Percentiles rank a stretch among this genome's conserved stretches.
Evolutionary conservation across 2,797 vertebrate species (phyloP).

Genomic region (Poeciliopsis infans): DNA sequence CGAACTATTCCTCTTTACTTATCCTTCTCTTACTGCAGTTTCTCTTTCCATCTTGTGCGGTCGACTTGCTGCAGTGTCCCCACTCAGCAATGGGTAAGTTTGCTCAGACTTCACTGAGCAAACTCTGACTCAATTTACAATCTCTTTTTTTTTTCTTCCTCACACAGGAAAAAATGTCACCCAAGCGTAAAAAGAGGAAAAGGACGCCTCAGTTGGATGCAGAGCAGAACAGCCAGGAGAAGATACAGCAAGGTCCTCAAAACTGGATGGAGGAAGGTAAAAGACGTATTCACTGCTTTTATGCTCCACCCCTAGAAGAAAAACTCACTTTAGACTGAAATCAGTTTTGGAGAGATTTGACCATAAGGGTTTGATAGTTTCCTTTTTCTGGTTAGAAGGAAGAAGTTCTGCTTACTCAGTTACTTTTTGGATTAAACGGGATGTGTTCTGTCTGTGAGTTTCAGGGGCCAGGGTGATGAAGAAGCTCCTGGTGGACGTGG

Average conservation of each 20-base stretch:
- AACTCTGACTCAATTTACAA: neutral
- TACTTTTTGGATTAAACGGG: too few species aligned
- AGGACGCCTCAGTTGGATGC: neutral
- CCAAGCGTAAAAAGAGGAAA: neutral
- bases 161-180: neutral
- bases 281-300: neutral
- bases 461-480: constrained; percentile 67
- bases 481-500: constrained; percentile 77
- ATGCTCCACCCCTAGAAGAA: neutral
- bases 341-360: neutral
- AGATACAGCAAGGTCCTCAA: neutral
- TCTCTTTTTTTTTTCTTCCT: neutral
- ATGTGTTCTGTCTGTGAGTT: neutral
- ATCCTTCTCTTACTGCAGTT: constrained; percentile 11
- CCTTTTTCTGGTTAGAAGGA: neutral
- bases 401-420: neutral
- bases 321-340: neutral
- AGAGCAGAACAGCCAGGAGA: neutral
- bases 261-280: neutral
- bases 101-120: neutral
- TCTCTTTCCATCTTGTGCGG: constrained; percentile 6
- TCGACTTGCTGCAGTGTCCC: neutral
- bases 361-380: neutral
- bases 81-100: constrained; percentile 30
- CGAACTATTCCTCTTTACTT: constrained; percentile 20